Percentiles rank a stretch among this genome's conserved stretches.
phyloP scores from a whole-genome alignment of 2,113 vertebrate genomes.

The Silurus asotus region DNA sequence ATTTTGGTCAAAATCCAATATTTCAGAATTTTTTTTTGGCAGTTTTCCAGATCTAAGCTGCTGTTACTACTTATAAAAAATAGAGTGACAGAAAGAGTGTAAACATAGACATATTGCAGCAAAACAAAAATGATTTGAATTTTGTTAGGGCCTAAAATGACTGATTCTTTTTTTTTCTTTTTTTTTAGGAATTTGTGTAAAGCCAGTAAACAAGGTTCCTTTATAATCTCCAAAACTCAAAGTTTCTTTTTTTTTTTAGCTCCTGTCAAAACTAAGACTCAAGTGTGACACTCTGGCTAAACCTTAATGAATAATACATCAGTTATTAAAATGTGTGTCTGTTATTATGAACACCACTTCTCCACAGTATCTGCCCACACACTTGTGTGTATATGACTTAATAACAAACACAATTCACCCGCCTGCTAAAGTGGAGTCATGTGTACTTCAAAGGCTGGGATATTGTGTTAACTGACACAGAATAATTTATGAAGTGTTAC shows the following conservation, averaged over 20 bases:
- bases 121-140: constrained; percentile 5
- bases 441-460: constrained; percentile 18
- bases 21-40: not conserved
- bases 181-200: constrained; percentile 10
- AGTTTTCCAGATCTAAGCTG: not conserved
- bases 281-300: constrained; percentile 28
- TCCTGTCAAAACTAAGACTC: constrained; percentile 11
- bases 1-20: not conserved
- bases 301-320: constrained; percentile 42
- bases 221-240: constrained; percentile 14
- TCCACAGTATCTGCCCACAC: constrained; percentile 32
- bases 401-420: constrained; percentile 26
- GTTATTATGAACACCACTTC: constrained; percentile 22
- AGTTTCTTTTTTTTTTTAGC: constrained; percentile 12
- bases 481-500: not conserved
- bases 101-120: not conserved
- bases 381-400: constrained; percentile 21
- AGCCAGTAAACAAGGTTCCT: constrained; percentile 16
- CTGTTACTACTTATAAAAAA: constrained; percentile 3
- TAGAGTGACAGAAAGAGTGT: not conserved
- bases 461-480: not conserved
- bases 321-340: constrained; percentile 30
- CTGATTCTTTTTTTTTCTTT: not conserved
- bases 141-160: not conserved
- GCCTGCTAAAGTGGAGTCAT: constrained; percentile 13